These are phyloP conservation scores for Hymenopus coronatus DNA, from an alignment of 2,888 invertebrate genomes.

Conservation along the genomic window DNA sequence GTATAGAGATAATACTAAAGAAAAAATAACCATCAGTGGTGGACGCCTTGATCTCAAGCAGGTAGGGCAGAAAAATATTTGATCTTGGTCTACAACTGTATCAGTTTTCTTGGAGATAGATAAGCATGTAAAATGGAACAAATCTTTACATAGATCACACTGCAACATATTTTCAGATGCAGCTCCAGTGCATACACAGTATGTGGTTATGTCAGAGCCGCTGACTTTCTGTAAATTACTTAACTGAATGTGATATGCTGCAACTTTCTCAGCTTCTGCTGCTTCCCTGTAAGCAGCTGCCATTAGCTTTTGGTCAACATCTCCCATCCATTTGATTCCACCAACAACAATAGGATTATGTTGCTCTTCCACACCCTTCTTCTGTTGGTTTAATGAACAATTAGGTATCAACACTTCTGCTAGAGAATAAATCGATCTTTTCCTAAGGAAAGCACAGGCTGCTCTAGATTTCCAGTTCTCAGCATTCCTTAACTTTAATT, in stretches of 20 bases:
- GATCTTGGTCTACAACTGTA: constrained; percentile 31
- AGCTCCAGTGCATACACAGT: constrained; percentile 76
- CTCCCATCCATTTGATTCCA: constrained; percentile 29
- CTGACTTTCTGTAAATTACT: constrained; percentile 51
- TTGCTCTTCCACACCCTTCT: too few species aligned
- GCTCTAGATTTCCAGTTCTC: constrained; percentile 83
- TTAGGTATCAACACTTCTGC: constrained; percentile 67
- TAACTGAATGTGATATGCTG: constrained; percentile 62
- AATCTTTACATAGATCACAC: constrained; percentile 92
- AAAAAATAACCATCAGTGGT: constrained; percentile 75
- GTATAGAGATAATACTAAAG: constrained; percentile 74
- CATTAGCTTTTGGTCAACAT: constrained; percentile 66
- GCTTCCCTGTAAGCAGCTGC: constrained; percentile 76
- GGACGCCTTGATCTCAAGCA: constrained; percentile 87
- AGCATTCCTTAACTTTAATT: constrained; percentile 73
- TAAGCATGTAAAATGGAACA: constrained; percentile 80
- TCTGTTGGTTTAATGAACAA: constrained; percentile 45
- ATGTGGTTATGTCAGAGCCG: constrained; percentile 54
- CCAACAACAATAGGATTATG: constrained; percentile 15
- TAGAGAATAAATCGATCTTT: constrained; percentile 66
- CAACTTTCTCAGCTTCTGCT: constrained; percentile 73
- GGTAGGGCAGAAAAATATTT: constrained; percentile 80
- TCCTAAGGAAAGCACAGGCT: constrained; percentile 79
- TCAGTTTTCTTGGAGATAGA: constrained; percentile 56
- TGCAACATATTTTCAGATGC: constrained; percentile 81